Evolutionary conservation across 2,113 vertebrate genomes (phyloP), one percentile per base, ranked within the genome.

Genomic region (Stictonetta naevosa): DNA sequence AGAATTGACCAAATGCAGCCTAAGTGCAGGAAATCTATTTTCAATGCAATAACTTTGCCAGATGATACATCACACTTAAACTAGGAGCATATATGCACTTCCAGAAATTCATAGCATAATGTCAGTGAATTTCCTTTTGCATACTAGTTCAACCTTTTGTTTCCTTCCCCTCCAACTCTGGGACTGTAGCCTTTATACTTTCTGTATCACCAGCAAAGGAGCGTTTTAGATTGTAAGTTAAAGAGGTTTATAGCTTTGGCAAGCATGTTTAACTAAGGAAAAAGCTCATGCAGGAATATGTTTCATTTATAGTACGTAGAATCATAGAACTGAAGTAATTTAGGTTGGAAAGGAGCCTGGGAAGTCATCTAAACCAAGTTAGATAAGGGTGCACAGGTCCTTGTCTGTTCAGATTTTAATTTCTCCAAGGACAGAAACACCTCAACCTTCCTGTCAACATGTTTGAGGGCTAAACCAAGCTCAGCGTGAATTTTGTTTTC

Each of bases 71-170:
- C 92, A 74, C 55, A 64, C 60, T 92, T 83, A 85, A 13, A 88
- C 26, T 22, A 93, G 74, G 28, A 94, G 36, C 1, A 0, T 85
- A 91, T 87, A 86, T 92, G 94, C 80, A 92, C 90, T 96, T 97
- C 96, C 96, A 96, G 94, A 97, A 94, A 97, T 96, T 96, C 96
- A 96, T 23, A 90, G 56, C 72, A 83, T 50, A 95, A 78, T 77
- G 92, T 69, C 95, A 96, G 83, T 92, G 86, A 93, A 86, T 95
- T 96, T 96, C 93, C 95, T 92, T 90, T 80, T 67, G 50, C 79
- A 90, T 33, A 83, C 42, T 63, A 83, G 53, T 83, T 93, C 88
- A 92, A 80, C 13, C 90, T 75, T 94, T 66, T 44, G 79, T 76
- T 96, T 96, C 94, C 93, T 96, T 94, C 90, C 92, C 40, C 22